Conservation (phyloP, 2,797 vertebrate species). For the Bothrops alternatus region DNA sequence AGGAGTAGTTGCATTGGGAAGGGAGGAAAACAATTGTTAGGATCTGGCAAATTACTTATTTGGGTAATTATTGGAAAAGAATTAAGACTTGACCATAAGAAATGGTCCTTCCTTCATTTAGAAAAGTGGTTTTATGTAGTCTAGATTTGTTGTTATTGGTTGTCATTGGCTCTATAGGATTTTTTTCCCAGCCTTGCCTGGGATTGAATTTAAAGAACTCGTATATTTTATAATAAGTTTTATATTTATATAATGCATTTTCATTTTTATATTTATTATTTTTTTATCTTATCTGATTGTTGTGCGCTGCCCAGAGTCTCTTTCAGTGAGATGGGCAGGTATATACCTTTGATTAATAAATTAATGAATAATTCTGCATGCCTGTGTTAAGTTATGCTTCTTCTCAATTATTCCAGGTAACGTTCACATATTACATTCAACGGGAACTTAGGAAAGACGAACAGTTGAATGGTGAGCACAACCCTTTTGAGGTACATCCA, state of each 20-base stretch:
- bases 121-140: not conserved
- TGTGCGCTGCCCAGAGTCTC: too few relatives aligned
- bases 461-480: not conserved
- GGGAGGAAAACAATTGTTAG: not conserved
- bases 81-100: not conserved
- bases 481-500: not conserved
- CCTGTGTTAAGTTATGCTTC: too few relatives aligned
- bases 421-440: not conserved
- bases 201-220: not conserved
- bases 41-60: not conserved
- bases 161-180: too few relatives aligned
- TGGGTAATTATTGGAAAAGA: not conserved
- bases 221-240: too few relatives aligned
- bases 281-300: too few relatives aligned
- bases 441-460: not conserved
- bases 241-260: too few relatives aligned
- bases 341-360: not conserved
- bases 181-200: too few relatives aligned
- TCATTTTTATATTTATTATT: too few relatives aligned
- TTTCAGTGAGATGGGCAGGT: not conserved
- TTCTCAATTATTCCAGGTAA: not conserved
- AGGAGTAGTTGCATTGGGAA: too few relatives aligned
- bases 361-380: not conserved
- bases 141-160: not conserved
- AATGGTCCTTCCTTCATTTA: not conserved